These are phyloP conservation scores for Acleris sparsana DNA, from an alignment of 2,888 invertebrate genomes.

Conservation along the genomic window DNA sequence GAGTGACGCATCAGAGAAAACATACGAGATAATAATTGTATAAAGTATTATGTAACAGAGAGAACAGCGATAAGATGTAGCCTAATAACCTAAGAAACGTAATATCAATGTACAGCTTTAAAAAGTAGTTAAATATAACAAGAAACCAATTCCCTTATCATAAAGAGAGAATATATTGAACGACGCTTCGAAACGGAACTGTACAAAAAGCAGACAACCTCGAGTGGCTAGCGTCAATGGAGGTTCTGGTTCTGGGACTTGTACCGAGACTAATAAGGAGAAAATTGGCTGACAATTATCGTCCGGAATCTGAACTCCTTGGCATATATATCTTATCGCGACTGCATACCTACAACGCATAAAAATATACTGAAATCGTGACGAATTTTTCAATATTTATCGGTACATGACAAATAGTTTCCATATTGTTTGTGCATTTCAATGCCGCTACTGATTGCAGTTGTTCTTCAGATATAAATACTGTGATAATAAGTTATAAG, in stretches of 20 bases:
- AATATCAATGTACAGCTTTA: neutral
- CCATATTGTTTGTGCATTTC: neutral
- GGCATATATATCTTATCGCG: constrained; percentile 6
- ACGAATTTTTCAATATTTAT: neutral
- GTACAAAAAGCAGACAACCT: constrained; percentile 21
- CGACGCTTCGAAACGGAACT: constrained; percentile 4
- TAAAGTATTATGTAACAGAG: constrained; percentile 12
- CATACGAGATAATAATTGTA: neutral
- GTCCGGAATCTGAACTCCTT: constrained; percentile 7
- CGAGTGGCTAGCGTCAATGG: constrained; percentile 7
- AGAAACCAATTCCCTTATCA: neutral
- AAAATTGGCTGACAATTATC: constrained; percentile 14
- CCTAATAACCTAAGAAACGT: constrained; percentile 22
- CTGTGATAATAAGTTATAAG: constrained; percentile 16
- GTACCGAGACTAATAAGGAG: constrained; percentile 22
- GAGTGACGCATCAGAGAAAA: neutral
- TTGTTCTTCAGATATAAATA: constrained; percentile 7
- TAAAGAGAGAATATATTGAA: constrained; percentile 4
- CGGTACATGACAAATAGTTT: neutral
- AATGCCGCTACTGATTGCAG: neutral
- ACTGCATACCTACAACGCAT: neutral
- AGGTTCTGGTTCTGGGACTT: constrained; percentile 7
- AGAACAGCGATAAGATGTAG: constrained; percentile 8
- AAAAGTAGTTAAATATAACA: neutral
- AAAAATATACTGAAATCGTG: neutral